Conservation (phyloP, 2,888 invertebrate genomes). For the Alloplasta piceator region DNA sequence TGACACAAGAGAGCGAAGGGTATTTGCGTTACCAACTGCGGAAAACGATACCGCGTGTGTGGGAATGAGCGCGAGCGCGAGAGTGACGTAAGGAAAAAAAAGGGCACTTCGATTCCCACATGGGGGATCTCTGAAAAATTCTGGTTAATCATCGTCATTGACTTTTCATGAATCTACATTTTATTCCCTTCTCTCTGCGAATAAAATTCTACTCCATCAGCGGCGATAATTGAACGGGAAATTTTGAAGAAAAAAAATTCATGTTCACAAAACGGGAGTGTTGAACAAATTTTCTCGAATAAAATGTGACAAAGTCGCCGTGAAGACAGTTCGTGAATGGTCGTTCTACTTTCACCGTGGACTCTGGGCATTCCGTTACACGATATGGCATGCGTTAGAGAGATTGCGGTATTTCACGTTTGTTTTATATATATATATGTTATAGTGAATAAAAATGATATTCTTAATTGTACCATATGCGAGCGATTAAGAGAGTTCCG, state of each 20-base stretch:
- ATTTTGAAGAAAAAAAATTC: too few relatives aligned
- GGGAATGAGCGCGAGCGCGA: constrained; percentile 17
- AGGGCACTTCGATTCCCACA: constrained; percentile 2
- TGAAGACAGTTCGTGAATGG: constrained; percentile 27
- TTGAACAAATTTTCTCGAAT: too few relatives aligned
- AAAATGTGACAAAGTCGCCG: too few relatives aligned
- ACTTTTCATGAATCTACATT: too few relatives aligned
- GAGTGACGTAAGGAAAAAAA: constrained; percentile 22
- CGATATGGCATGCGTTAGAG: constrained; percentile 49
- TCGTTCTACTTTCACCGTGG: constrained; percentile 63
- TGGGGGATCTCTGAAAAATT: neutral
- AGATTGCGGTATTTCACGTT: constrained; percentile 38
- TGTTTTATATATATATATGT: neutral
- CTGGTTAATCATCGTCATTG: too few relatives aligned
- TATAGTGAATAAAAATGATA: neutral
- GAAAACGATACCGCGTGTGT: constrained; percentile 45
- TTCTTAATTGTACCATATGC: neutral
- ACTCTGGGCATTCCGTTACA: constrained; percentile 42
- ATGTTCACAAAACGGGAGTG: too few relatives aligned
- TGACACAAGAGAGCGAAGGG: constrained; percentile 6
- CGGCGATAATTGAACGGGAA: too few relatives aligned
- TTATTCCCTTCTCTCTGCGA: too few relatives aligned
- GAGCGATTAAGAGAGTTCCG: neutral
- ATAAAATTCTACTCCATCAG: too few relatives aligned
- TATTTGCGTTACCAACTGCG: constrained; percentile 55